Evolutionary conservation across 2,888 invertebrate species (phyloP).

Genomic region (Coenonympha arcania): DNA sequence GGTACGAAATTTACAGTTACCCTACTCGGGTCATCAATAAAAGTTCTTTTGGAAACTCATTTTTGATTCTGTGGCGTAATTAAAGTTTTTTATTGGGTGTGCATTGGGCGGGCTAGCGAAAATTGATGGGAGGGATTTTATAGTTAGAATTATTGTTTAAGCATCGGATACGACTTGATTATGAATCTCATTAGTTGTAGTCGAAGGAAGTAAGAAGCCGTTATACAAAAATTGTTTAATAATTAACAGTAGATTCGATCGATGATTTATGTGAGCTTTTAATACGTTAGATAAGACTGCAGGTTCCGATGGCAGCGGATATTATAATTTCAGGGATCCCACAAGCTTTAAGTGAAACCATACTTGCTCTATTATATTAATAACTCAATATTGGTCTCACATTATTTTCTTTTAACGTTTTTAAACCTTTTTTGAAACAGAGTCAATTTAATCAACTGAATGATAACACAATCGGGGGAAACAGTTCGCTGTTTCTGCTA

Average conservation of each 20-base stretch:
- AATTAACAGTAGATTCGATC: conserved; percentile 23
- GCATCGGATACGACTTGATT: conserved; percentile 42
- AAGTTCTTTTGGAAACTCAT: conserved; percentile 29
- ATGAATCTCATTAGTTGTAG: conserved; percentile 39
- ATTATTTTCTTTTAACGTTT: no score
- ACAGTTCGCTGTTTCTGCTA: no score
- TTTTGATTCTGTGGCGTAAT: conserved; percentile 48
- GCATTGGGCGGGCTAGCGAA: conserved; percentile 50
- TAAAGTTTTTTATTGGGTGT: conserved; percentile 55
- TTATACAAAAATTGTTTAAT: conserved; percentile 19
- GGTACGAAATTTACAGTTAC: not conserved
- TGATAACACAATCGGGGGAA: no score
- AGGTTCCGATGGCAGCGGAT: conserved; percentile 1
- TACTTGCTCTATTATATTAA: not conserved
- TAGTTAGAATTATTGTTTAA: conserved; percentile 42
- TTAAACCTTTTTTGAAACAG: no score
- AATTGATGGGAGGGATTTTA: conserved; percentile 54
- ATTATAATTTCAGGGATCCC: not conserved
- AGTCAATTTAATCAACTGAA: no score
- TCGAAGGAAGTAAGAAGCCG: conserved; percentile 29
- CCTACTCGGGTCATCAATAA: conserved; percentile 22
- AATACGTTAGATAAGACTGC: conserved; percentile 1
- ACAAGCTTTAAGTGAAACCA: not conserved
- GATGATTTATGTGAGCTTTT: conserved; percentile 18
- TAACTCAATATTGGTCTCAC: no score